phyloP scores from a whole-genome alignment of 2,113 vertebrate species.

The Coturnix japonica region DNA sequence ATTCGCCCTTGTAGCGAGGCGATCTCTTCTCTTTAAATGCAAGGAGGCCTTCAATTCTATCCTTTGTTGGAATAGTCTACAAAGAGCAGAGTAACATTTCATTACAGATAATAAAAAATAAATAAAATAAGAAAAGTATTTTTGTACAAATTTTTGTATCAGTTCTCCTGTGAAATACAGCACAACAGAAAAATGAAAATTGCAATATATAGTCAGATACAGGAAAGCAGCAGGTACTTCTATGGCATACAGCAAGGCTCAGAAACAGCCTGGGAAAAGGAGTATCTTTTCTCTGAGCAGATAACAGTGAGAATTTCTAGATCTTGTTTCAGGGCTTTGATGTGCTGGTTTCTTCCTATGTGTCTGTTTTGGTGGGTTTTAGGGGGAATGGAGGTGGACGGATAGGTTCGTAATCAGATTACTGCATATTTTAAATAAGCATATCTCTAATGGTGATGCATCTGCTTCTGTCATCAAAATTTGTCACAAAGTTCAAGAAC shows the following conservation, averaged over 20 bases:
- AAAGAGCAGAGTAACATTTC: constrained; percentile 54
- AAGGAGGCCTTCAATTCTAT: constrained; percentile 93
- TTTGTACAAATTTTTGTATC: background rate
- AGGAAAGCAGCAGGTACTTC: background rate
- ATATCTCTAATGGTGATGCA: background rate
- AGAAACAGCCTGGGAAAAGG: background rate
- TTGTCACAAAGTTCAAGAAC: background rate
- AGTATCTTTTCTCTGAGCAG: background rate
- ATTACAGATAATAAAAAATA: background rate
- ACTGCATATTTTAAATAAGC: background rate
- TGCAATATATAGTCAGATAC: background rate
- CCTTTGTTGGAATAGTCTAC: constrained; percentile 96
- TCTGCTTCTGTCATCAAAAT: background rate
- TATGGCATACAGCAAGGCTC: background rate
- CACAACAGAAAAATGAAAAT: background rate
- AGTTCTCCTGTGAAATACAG: background rate
- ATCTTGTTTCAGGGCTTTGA: background rate
- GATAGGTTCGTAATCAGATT: background rate
- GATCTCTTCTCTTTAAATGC: constrained; percentile 96
- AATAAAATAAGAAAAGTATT: background rate
- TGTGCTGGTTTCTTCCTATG: background rate
- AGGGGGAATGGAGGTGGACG: fast-evolving
- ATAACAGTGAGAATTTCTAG: background rate
- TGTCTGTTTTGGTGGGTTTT: background rate
- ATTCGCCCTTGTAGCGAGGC: constrained; percentile 93